Conservation (phyloP, 1,140 invertebrate species). For the Vanessa tameamea region DNA sequence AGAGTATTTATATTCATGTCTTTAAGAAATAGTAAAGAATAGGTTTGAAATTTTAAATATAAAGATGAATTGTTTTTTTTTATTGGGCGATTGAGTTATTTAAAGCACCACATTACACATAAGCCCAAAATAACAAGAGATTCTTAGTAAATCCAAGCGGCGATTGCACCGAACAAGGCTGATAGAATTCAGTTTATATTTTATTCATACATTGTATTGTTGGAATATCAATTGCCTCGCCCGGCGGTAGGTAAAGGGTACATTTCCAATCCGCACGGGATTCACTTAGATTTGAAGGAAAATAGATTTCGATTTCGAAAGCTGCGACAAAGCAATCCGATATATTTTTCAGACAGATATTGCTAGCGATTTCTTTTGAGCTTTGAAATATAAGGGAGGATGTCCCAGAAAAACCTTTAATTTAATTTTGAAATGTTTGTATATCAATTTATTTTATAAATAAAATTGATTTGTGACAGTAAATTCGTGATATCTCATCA, state of each 20-base stretch:
- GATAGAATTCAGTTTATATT: conserved; percentile 80
- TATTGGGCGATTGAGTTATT: conserved; percentile 3
- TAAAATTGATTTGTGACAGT: background rate
- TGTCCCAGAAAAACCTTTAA: conserved; percentile 59
- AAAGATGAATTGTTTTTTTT: background rate
- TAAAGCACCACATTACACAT: conserved; percentile 35
- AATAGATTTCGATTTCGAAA: conserved; percentile 81
- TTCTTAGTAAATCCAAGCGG: conserved; percentile 64
- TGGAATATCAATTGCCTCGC: conserved; percentile 80
- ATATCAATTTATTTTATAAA: conserved; percentile 7
- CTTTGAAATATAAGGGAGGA: conserved; percentile 79
- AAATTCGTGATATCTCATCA: no score
- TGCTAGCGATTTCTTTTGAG: conserved; percentile 81
- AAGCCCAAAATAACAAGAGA: conserved; percentile 57
- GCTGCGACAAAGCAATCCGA: conserved; percentile 81
- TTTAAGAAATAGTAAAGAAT: background rate
- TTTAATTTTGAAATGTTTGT: conserved; percentile 17
- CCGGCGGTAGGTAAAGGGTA: conserved; percentile 81
- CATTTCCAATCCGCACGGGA: conserved; percentile 80
- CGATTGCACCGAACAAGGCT: conserved; percentile 69
- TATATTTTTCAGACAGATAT: conserved; percentile 81
- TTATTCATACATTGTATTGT: conserved; percentile 81
- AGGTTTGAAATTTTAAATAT: background rate
- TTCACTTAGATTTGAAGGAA: conserved; percentile 81
- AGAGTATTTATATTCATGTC: background rate